These are phyloP conservation scores for Ornithorhynchus anatinus DNA, from an alignment of 2,113 vertebrate species.

Conservation along the genomic window DNA sequence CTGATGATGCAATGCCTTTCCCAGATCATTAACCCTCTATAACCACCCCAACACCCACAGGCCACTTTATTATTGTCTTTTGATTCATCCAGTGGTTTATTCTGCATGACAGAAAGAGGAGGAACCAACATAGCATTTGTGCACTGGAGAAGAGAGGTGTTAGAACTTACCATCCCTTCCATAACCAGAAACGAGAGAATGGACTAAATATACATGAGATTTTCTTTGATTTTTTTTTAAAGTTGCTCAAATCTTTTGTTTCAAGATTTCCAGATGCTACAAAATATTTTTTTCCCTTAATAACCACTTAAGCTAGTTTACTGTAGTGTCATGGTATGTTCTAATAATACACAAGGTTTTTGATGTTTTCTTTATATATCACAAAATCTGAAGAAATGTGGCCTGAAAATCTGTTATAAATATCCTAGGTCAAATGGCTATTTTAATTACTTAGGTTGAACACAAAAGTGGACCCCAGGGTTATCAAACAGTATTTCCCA, in stretches of 20 bases:
- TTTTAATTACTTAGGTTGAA: slow-evolving; percentile 32
- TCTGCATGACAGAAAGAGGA: too few species aligned
- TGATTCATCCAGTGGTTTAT: too few species aligned
- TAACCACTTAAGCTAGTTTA: background rate
- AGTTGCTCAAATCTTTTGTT: background rate
- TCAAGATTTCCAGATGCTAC: background rate
- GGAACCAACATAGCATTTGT: background rate
- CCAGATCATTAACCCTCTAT: too few species aligned
- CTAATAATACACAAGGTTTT: slow-evolving; percentile 29
- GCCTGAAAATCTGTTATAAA: slow-evolving; percentile 41
- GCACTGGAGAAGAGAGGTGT: background rate
- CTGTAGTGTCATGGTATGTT: slow-evolving; percentile 4
- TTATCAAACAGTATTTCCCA: slow-evolving; percentile 1
- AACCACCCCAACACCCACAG: too few species aligned
- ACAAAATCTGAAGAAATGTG: slow-evolving; percentile 33
- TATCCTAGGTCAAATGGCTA: slow-evolving; percentile 29
- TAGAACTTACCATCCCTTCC: background rate
- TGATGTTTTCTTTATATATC: background rate
- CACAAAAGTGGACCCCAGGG: background rate
- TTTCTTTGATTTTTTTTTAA: background rate
- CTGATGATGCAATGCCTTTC: background rate
- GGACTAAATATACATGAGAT: background rate
- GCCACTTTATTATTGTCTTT: too few species aligned
- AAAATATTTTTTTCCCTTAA: background rate
- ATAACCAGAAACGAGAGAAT: background rate